These are phyloP conservation scores for Uropetala carovei DNA, from an alignment of 2,888 invertebrate species.

Conservation along the genomic window DNA sequence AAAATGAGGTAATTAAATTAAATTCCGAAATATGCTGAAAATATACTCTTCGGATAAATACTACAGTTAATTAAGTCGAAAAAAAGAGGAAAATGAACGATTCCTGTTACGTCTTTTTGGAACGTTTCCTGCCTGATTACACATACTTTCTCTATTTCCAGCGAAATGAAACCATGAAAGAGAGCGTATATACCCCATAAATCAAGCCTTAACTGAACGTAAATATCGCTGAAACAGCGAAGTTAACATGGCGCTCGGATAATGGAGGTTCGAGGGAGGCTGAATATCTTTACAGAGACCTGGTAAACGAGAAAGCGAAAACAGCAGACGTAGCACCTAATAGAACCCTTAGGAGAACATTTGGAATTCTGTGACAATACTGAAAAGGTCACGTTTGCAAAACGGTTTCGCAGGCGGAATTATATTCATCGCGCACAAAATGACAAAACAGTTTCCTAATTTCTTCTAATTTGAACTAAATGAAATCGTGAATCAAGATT, in stretches of 20 bases:
- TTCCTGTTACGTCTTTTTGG: background rate
- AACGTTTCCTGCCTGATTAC: background rate
- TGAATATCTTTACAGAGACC: constrained; percentile 10
- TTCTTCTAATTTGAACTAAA: too few relatives aligned
- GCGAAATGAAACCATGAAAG: background rate
- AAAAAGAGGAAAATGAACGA: background rate
- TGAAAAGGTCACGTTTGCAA: constrained; percentile 14
- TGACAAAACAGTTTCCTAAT: too few relatives aligned
- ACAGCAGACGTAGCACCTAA: constrained; percentile 41
- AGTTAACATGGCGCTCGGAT: background rate
- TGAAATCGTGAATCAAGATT: too few relatives aligned
- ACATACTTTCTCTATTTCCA: background rate
- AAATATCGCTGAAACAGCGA: constrained; percentile 40
- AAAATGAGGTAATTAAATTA: too few relatives aligned
- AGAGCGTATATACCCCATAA: background rate
- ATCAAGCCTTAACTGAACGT: constrained; percentile 3
- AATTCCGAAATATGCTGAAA: too few relatives aligned
- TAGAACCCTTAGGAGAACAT: background rate
- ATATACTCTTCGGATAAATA: too few relatives aligned
- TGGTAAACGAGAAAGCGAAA: constrained; percentile 29
- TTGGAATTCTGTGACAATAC: background rate
- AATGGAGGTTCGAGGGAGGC: background rate
- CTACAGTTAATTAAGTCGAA: too few relatives aligned
- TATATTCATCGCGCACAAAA: too few relatives aligned
- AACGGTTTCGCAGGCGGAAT: background rate